phyloP scores from a whole-genome alignment of 2,888 invertebrate genomes.

The Campaea margaritaria region DNA sequence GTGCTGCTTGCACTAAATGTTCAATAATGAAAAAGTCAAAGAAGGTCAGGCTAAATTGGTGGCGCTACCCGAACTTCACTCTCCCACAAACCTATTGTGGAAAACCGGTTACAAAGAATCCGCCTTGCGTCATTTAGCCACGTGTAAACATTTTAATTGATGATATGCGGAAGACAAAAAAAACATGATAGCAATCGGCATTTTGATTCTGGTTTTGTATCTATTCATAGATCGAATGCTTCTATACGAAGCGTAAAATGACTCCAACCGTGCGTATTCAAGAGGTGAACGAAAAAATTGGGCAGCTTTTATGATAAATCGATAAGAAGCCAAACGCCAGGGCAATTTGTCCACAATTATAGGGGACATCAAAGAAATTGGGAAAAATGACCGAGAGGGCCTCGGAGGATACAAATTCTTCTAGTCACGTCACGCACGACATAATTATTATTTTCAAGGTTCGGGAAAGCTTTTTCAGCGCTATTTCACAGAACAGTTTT shows the following conservation, averaged over 20 bases:
- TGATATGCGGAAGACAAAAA: constrained; percentile 81
- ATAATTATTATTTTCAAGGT: constrained; percentile 18
- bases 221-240: constrained; percentile 50
- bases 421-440: constrained; percentile 35
- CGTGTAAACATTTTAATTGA: constrained; percentile 83
- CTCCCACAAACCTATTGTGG: constrained; percentile 73
- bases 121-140: constrained; percentile 76
- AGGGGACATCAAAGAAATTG: constrained; percentile 46
- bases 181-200: constrained; percentile 62
- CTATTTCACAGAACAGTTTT: background rate
- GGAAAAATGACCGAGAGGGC: constrained; percentile 44
- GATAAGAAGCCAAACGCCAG: constrained; percentile 33
- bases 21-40: constrained; percentile 45
- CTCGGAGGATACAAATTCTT: constrained; percentile 37
- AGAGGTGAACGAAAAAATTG: constrained; percentile 32
- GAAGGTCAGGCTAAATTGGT: constrained; percentile 68
- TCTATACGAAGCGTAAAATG: constrained; percentile 44
- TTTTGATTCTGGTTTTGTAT: constrained; percentile 61
- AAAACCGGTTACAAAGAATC: constrained; percentile 76
- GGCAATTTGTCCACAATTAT: constrained; percentile 49
- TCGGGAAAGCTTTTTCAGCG: constrained; percentile 17
- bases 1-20: constrained; percentile 37
- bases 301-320: constrained; percentile 36
- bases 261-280: constrained; percentile 18
- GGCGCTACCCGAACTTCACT: constrained; percentile 72